Conservation (phyloP, 2,797 vertebrate genomes). For the Erpetoichthys calabaricus region DNA sequence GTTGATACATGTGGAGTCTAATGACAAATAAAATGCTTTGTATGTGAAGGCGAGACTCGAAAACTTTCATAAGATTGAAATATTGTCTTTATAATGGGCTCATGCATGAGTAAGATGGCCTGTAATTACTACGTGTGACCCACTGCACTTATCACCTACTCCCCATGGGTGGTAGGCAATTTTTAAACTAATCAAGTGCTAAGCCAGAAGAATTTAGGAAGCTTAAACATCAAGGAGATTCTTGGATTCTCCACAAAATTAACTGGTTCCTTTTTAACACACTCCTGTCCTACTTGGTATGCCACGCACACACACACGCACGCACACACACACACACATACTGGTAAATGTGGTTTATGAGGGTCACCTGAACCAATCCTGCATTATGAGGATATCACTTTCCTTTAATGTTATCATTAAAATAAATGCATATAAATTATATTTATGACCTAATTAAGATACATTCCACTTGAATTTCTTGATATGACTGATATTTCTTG, state of each 20-base stretch:
- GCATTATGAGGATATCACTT: no score
- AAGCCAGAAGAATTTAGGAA: conserved; percentile 36
- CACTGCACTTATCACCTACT: conserved; percentile 73
- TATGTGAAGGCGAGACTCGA: conserved; percentile 26
- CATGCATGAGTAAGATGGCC: conserved; percentile 52
- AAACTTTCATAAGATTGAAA: conserved; percentile 67
- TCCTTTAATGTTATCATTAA: no score
- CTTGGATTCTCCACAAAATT: conserved; percentile 12
- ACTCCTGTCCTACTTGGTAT: no score
- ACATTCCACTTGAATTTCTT: no score
- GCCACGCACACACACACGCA: no score
- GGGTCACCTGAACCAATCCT: no score
- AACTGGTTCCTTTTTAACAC: no score
- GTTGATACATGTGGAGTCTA: conserved; percentile 31
- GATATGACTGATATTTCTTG: no score
- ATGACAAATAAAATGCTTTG: conserved; percentile 27
- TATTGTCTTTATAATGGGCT: conserved; percentile 76
- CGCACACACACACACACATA: no score
- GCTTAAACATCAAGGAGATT: conserved; percentile 35
- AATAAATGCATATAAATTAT: no score
- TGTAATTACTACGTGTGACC: conserved; percentile 83
- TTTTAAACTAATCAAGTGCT: conserved; percentile 61
- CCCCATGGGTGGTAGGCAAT: conserved; percentile 63
- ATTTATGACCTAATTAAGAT: no score
- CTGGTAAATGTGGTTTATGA: no score